Conservation (phyloP, 2,888 invertebrate genomes). For the Tryphoninae sp. region DNA sequence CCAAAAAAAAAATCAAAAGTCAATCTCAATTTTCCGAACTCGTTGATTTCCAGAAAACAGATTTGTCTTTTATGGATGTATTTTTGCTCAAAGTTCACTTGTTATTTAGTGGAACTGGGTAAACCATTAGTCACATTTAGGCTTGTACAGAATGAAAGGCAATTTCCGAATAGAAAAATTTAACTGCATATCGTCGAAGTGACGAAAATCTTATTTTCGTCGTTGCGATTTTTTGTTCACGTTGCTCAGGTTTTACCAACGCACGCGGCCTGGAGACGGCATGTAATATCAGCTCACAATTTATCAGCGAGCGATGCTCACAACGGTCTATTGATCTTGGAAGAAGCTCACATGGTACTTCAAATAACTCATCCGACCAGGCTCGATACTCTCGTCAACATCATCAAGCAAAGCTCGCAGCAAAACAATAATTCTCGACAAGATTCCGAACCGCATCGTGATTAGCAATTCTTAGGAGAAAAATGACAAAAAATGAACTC, state of each 20-base stretch:
- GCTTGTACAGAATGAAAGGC: no score
- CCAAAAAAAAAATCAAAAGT: no score
- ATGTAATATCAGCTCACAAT: slow-evolving; percentile 84
- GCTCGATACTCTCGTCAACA: slow-evolving; percentile 73
- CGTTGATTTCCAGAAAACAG: no score
- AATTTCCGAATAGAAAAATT: no score
- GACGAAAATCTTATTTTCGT: slow-evolving; percentile 13
- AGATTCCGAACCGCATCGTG: slow-evolving; percentile 55
- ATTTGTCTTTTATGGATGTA: no score
- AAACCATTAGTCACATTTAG: no score
- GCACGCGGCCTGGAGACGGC: slow-evolving; percentile 85
- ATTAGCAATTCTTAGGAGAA: slow-evolving; percentile 30
- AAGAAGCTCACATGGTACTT: slow-evolving; percentile 85
- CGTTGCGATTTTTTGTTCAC: neutral
- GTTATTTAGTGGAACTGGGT: no score
- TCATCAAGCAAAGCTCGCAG: slow-evolving; percentile 74
- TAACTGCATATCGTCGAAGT: no score
- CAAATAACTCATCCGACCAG: slow-evolving; percentile 74
- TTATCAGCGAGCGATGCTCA: slow-evolving; percentile 84
- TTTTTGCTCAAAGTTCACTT: no score
- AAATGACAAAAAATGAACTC: slow-evolving; percentile 16
- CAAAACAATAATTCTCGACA: slow-evolving; percentile 57
- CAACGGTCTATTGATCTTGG: slow-evolving; percentile 85
- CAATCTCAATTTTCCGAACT: no score
- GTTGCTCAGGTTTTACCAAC: slow-evolving; percentile 80